A percentile compares a stretch with the other conserved stretches of the same genome.
Conservation (phyloP, 1,140 invertebrate species). For the Pemphigus obesinymphae region DNA sequence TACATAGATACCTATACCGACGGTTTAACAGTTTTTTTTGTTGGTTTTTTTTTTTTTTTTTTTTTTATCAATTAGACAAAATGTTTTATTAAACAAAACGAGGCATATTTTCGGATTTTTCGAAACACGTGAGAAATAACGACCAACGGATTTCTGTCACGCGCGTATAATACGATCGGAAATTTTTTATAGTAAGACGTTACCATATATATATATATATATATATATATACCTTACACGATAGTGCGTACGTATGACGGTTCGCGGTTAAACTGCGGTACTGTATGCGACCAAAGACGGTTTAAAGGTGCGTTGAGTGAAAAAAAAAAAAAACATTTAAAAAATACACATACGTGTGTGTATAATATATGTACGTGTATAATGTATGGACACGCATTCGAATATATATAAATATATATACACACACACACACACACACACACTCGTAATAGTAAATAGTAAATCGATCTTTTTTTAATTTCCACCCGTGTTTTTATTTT, state of each 20-base stretch:
- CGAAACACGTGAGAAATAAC: not conserved
- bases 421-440: not conserved
- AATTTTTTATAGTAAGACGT: not conserved
- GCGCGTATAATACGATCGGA: not conserved
- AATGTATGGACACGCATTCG: too few species aligned
- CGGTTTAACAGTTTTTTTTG: too few species aligned
- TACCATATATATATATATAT: too few species aligned
- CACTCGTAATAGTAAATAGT: too few species aligned
- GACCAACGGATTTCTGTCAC: not conserved
- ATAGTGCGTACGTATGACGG: not conserved
- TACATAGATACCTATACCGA: too few species aligned
- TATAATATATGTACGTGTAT: not conserved
- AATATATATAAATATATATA: too few species aligned
- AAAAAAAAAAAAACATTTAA: not conserved
- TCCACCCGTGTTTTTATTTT: not conserved
- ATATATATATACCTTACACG: too few species aligned
- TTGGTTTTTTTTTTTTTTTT: too few species aligned
- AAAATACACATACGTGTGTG: not conserved
- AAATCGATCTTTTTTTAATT: slow-evolving; percentile 19
- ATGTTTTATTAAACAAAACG: too few species aligned
- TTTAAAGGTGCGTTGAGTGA: slow-evolving; percentile 5
- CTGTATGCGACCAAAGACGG: not conserved
- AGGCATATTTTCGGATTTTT: too few species aligned
- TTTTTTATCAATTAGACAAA: too few species aligned
- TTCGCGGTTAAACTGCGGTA: not conserved